phyloP scores from a whole-genome alignment of 2,113 vertebrate species.

The Heliornis fulica region DNA sequence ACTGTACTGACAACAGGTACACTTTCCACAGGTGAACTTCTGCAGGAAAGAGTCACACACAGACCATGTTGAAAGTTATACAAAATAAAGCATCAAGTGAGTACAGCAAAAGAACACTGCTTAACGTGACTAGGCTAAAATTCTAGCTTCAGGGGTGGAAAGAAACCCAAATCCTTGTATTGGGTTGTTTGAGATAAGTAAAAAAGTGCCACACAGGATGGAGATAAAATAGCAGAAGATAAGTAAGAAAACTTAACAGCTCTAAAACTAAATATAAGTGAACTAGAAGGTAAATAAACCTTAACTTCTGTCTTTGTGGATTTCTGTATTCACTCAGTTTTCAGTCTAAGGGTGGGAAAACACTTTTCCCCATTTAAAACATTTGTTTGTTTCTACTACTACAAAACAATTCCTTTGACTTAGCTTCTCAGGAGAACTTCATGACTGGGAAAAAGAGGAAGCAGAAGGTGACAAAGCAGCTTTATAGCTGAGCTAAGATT shows the following conservation, averaged over 20 bases:
- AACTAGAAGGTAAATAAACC: background rate
- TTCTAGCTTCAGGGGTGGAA: background rate
- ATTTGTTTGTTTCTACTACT: background rate
- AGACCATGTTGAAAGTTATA: background rate
- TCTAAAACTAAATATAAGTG: background rate
- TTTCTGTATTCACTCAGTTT: no score
- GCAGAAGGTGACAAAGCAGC: background rate
- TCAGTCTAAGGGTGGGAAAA: background rate
- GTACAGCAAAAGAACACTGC: background rate
- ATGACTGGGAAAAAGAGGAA: background rate
- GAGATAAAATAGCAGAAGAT: background rate
- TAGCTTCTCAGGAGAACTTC: background rate
- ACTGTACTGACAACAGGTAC: constrained; percentile 83
- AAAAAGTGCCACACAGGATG: background rate
- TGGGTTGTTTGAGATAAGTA: background rate
- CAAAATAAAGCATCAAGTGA: background rate
- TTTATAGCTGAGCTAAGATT: background rate
- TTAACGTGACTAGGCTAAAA: background rate
- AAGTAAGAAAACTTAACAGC: background rate
- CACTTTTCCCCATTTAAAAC: background rate
- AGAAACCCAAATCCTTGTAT: background rate
- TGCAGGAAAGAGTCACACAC: constrained; percentile 51
- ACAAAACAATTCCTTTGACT: background rate
- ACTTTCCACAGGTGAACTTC: constrained; percentile 76
- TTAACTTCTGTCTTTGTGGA: background rate